phyloP scores from a whole-genome alignment of 2,888 invertebrate species.

The Calliopum simillimum region DNA sequence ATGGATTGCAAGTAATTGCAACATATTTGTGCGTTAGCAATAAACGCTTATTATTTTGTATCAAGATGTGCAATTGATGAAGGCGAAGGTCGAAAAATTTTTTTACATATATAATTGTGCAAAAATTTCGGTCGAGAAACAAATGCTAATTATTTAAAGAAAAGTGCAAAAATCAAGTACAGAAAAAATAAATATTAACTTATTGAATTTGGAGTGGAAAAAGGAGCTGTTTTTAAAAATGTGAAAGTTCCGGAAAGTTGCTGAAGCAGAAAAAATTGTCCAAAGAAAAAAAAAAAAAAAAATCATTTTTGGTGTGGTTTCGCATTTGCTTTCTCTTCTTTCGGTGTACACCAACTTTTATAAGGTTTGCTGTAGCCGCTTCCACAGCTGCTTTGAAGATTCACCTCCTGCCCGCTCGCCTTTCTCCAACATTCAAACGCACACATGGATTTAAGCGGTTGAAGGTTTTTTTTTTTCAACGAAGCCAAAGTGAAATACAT shows the following conservation, averaged over 20 bases:
- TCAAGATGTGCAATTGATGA: not conserved
- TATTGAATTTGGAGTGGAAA: not conserved
- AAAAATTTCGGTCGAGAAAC: not conserved
- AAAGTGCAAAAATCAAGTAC: not conserved
- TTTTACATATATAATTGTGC: slow-evolving; percentile 8
- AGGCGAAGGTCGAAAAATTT: not conserved
- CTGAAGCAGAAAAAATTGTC: slow-evolving; percentile 21
- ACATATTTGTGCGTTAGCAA: not conserved
- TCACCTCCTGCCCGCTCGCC: not conserved
- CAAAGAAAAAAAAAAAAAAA: slow-evolving; percentile 17
- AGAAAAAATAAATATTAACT: too few relatives aligned
- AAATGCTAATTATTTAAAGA: slow-evolving; percentile 10
- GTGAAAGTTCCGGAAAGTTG: slow-evolving; percentile 44
- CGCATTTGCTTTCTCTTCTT: slow-evolving; percentile 26
- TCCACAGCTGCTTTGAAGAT: slow-evolving; percentile 19
- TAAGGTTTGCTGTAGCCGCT: slow-evolving; percentile 9
- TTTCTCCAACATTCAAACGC: not conserved
- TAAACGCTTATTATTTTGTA: not conserved
- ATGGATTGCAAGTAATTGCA: slow-evolving; percentile 49
- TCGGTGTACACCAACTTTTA: slow-evolving; percentile 32
- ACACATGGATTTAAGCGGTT: not conserved
- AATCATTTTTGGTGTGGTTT: slow-evolving; percentile 34
- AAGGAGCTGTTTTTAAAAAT: slow-evolving; percentile 43
- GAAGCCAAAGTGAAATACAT: slow-evolving; percentile 38
- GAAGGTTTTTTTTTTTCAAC: slow-evolving; percentile 44